Conservation (phyloP, 1,140 invertebrate species). For the Zaprionus ghesquierei region DNA sequence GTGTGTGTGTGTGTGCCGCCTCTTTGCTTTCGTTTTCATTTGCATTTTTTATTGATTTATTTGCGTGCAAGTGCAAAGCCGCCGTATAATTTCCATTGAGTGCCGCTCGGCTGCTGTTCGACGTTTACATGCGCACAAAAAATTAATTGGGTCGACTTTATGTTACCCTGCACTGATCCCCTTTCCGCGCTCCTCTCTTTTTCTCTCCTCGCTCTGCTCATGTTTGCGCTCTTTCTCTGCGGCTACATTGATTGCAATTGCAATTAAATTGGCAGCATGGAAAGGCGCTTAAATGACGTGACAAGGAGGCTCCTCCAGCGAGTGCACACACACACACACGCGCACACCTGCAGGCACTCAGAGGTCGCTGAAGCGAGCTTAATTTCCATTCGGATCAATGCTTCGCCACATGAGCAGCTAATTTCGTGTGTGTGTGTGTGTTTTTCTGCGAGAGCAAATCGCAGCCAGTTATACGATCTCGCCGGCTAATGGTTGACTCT, state of each 20-base stretch:
- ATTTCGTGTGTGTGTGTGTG: neutral
- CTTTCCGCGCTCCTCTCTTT: neutral
- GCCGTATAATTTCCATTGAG: slow-evolving; percentile 26
- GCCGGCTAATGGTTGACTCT: slow-evolving; percentile 3
- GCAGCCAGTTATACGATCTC: slow-evolving; percentile 39
- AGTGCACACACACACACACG: neutral
- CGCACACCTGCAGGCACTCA: slow-evolving; percentile 8
- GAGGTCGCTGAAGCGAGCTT: neutral
- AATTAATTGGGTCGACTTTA: slow-evolving; percentile 46
- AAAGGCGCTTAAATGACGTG: slow-evolving; percentile 32
- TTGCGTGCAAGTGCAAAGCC: slow-evolving; percentile 24
- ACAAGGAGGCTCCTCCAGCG: slow-evolving; percentile 1
- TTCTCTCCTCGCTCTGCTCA: neutral
- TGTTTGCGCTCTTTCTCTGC: neutral
- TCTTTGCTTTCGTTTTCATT: slow-evolving; percentile 12
- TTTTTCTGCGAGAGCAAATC: neutral
- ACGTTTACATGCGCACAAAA: slow-evolving; percentile 14
- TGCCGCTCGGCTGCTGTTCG: slow-evolving; percentile 12
- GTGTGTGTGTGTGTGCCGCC: neutral
- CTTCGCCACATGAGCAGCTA: neutral
- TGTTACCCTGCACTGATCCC: neutral
- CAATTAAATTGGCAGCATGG: slow-evolving; percentile 45
- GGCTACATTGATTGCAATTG: slow-evolving; percentile 42
- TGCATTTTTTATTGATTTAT: slow-evolving; percentile 29
- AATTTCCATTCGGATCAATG: neutral